Percentiles rank a stretch among this genome's conserved stretches.
Evolutionary conservation across 2,113 vertebrate species (phyloP).

Genomic region (Dipodomys merriami): DNA sequence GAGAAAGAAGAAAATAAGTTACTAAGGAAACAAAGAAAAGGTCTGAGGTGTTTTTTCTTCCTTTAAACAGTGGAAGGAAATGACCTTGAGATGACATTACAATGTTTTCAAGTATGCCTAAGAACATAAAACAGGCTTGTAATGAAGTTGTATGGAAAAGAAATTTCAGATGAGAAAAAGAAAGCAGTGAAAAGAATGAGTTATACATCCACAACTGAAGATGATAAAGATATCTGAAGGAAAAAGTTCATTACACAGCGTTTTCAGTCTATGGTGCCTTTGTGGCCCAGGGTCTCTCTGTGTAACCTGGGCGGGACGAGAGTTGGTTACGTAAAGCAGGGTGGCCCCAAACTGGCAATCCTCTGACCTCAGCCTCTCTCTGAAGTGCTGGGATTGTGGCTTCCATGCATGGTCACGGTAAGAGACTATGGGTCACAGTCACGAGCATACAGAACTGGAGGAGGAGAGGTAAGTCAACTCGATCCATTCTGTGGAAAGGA

Average conservation of each 20-base stretch:
- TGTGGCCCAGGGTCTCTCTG: too few species aligned
- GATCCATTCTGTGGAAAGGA: too few species aligned
- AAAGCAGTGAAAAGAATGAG: background rate
- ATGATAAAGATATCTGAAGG: background rate
- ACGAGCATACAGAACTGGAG: too few species aligned
- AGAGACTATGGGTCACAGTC: too few species aligned
- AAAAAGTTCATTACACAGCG: background rate
- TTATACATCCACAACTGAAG: background rate
- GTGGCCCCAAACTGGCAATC: too few species aligned
- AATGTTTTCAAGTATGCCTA: background rate
- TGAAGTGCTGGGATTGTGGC: too few species aligned
- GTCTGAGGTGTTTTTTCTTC: background rate
- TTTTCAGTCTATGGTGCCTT: background rate
- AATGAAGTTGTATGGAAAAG: background rate
- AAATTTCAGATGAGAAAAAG: background rate
- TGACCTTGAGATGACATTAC: background rate
- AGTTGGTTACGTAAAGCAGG: too few species aligned
- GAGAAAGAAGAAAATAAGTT: background rate
- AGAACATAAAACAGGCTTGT: slow-evolving; percentile 3
- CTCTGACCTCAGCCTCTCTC: too few species aligned
- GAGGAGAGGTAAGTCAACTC: too few species aligned
- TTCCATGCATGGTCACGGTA: too few species aligned
- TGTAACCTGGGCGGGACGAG: too few species aligned
- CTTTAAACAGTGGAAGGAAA: background rate
- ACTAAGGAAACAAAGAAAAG: background rate